Conservation (phyloP, 2,113 vertebrate genomes). For the Notothenia rossii region DNA sequence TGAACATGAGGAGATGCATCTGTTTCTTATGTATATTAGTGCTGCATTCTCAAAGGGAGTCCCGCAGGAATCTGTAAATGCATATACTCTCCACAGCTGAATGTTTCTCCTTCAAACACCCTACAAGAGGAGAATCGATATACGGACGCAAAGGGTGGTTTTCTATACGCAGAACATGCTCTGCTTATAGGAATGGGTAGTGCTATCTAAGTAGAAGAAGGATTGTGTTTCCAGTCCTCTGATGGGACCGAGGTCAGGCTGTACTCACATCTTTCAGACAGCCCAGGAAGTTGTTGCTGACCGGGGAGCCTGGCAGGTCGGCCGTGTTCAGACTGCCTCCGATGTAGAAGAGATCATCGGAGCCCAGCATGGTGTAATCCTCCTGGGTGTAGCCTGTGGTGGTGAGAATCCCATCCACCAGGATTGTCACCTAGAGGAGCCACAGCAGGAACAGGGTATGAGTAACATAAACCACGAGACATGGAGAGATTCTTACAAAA, state of each 20-base stretch:
- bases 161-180: slow-evolving; percentile 54
- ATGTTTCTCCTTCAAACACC: slow-evolving; percentile 74
- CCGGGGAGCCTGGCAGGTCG: slow-evolving; percentile 92
- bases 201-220: slow-evolving; percentile 36
- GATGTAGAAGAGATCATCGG: slow-evolving; percentile 95
- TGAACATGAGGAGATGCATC: slow-evolving; percentile 28
- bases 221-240: slow-evolving; percentile 60
- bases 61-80: slow-evolving; percentile 58
- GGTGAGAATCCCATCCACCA: slow-evolving; percentile 94
- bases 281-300: slow-evolving; percentile 98
- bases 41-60: slow-evolving; percentile 49
- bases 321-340: slow-evolving; percentile 95
- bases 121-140: slow-evolving; percentile 68
- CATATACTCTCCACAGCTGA: slow-evolving; percentile 48
- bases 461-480: slow-evolving; percentile 11
- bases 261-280: slow-evolving; percentile 94
- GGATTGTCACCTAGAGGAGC: slow-evolving; percentile 88
- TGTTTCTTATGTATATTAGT: slow-evolving; percentile 58
- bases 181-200: slow-evolving; percentile 36
- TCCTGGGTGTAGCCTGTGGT: slow-evolving; percentile 92
- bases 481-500: slow-evolving; percentile 53
- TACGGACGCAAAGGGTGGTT: slow-evolving; percentile 52
- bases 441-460: background rate
- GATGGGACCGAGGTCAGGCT: slow-evolving; percentile 47
- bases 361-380: slow-evolving; percentile 96